Evolutionary conservation across 1,140 invertebrate genomes (phyloP), one percentile per base, ranked within the genome.

Genomic region (Formica exsecta): DNA sequence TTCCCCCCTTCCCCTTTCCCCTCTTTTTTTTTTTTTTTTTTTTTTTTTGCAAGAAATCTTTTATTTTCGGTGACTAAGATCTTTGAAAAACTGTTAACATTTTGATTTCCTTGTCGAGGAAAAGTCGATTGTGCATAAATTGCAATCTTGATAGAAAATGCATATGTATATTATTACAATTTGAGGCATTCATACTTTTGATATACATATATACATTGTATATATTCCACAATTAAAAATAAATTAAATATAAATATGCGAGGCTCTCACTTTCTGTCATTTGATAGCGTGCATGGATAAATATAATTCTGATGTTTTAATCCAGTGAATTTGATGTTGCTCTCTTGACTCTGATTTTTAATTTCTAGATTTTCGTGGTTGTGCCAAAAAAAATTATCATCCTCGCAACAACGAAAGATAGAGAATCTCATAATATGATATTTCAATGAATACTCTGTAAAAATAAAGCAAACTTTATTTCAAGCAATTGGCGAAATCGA

Each of bases 401-500:
- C 16, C 73, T 57, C 2, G 38, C 51, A 71, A 25, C 32, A 54
- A 16, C 62, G 44, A 19, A 51, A 51, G 16, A 51, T 51, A 44
- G 66, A 57, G 6, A 32, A 51, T 48, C 16, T 8, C 19, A 25
- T 83, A 83, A 83, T 74, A 83, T 83, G 38, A 83, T 73, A 74
- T 83, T 83, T 83, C 79, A 74, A 83, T 83, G 66, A 83, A 74
- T 83, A 62, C 54, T 25, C 79, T 54, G 19, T 61, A 44, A 74
- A 83, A 74, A 73, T 83, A 83, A 74, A 83, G 41, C 22, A 74
- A 83, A 83, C 79, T 62, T 74, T 11, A 68, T 73, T 83, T 83
- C 48, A 83, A 77, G 65, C 71, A 77, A 66, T 77, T 77, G 79
- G 85, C 22, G 85, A 89, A 89, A 86, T 86, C 54, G 71, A 77